These are phyloP conservation scores for Maconellicoccus hirsutus DNA, from an alignment of 1,140 invertebrate species.

Conservation along the genomic window DNA sequence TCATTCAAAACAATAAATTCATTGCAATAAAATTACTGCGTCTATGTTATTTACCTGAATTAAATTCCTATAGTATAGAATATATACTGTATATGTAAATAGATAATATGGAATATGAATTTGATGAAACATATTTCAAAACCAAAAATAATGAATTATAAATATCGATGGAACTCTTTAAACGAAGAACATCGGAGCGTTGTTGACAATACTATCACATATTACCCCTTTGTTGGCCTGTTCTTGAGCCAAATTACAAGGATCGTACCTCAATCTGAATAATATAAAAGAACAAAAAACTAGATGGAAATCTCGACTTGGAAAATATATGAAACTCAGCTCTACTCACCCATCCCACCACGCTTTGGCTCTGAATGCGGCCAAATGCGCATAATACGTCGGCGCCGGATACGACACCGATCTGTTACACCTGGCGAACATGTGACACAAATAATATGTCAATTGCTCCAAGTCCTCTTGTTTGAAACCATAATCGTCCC, in stretches of 20 bases:
- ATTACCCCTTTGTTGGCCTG: conserved; percentile 30
- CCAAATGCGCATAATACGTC: conserved; percentile 87
- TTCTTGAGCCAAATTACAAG: conserved; percentile 27
- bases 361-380: conserved; percentile 61
- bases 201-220: conserved; percentile 26
- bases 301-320: background rate
- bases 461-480: conserved; percentile 70
- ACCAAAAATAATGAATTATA: too few species aligned
- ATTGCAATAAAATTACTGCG: too few species aligned
- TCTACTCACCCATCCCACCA: conserved; percentile 40
- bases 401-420: conserved; percentile 86
- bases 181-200: conserved; percentile 37
- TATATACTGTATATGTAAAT: too few species aligned
- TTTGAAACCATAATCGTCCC: conserved; percentile 60
- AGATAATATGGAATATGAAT: too few species aligned
- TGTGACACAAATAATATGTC: conserved; percentile 77
- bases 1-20: too few species aligned
- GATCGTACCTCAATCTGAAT: conserved; percentile 30
- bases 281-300: conserved; percentile 25
- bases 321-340: too few species aligned
- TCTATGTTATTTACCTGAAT: too few species aligned
- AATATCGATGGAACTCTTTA: too few species aligned
- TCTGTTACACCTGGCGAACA: conserved; percentile 74
- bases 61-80: too few species aligned
- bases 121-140: too few species aligned